phyloP scores from a whole-genome alignment of 1,140 invertebrate genomes.

The Drosophila grimshawi region DNA sequence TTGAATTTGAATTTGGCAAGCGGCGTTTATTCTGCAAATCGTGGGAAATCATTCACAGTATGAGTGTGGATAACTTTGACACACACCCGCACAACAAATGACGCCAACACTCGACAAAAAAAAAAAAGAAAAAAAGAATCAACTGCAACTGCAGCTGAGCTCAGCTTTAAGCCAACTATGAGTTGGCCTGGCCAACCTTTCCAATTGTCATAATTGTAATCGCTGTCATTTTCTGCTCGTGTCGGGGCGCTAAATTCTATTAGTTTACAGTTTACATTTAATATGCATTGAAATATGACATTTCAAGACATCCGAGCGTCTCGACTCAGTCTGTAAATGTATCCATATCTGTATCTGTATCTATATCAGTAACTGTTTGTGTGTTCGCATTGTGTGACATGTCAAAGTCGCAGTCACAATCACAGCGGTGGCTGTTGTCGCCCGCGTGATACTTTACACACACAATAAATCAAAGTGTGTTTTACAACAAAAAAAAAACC shows the following conservation, averaged over 20 bases:
- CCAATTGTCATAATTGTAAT: slow-evolving; percentile 63
- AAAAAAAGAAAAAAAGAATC: slow-evolving; percentile 35
- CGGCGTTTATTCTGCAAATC: slow-evolving; percentile 57
- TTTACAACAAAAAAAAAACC: slow-evolving; percentile 17
- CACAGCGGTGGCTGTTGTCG: slow-evolving; percentile 74
- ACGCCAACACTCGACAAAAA: slow-evolving; percentile 57
- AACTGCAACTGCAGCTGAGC: slow-evolving; percentile 43
- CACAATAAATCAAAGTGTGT: slow-evolving; percentile 73
- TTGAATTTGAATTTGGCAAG: slow-evolving; percentile 41
- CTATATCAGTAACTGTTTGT: slow-evolving; percentile 1
- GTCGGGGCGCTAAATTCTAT: slow-evolving; percentile 66
- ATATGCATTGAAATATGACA: slow-evolving; percentile 71
- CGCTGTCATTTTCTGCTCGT: slow-evolving; percentile 50
- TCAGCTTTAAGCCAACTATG: slow-evolving; percentile 18
- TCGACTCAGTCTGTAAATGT: slow-evolving; percentile 5
- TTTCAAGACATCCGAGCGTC: slow-evolving; percentile 52
- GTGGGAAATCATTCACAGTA: slow-evolving; percentile 70
- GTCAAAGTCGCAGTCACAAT: slow-evolving; percentile 51
- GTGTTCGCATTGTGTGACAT: slow-evolving; percentile 49
- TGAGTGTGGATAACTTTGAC: slow-evolving; percentile 56
- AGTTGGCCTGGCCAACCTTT: slow-evolving; percentile 63
- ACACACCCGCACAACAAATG: slow-evolving; percentile 62
- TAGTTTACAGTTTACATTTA: slow-evolving; percentile 57
- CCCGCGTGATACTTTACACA: slow-evolving; percentile 79
- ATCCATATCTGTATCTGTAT: slow-evolving; percentile 3